Conservation (phyloP, 2,888 invertebrate species). For the Arge pagana region DNA sequence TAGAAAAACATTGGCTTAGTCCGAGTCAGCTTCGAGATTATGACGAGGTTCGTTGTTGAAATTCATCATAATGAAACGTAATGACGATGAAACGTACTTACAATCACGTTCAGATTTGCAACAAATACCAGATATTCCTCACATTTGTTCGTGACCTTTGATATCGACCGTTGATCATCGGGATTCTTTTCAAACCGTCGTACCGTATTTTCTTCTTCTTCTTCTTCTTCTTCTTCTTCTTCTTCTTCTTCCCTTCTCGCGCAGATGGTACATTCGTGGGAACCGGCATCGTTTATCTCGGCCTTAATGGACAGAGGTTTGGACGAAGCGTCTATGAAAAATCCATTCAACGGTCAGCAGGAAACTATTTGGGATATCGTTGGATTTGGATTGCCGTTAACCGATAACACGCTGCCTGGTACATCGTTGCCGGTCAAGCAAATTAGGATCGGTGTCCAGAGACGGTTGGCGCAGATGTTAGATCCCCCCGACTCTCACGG, state of each 20-base stretch:
- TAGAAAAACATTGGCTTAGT: slow-evolving; percentile 71
- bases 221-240: too few species aligned
- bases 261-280: slow-evolving; percentile 53
- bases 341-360: slow-evolving; percentile 51
- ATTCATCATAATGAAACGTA: too few species aligned
- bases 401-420: slow-evolving; percentile 52
- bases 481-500: slow-evolving; percentile 76
- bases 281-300: slow-evolving; percentile 47
- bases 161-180: too few species aligned
- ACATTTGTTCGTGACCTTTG: too few species aligned
- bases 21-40: slow-evolving; percentile 62
- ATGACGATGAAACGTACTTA: too few species aligned
- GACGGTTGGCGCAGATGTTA: slow-evolving; percentile 68
- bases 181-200: too few species aligned
- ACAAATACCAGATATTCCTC: too few species aligned
- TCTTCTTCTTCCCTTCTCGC: too few species aligned
- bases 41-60: slow-evolving; percentile 45
- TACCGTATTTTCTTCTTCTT: too few species aligned
- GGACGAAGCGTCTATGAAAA: slow-evolving; percentile 50
- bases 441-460: slow-evolving; percentile 65
- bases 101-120: too few species aligned
- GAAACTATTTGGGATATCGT: slow-evolving; percentile 55
- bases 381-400: slow-evolving; percentile 47
- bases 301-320: slow-evolving; percentile 49
- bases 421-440: slow-evolving; percentile 60